These are phyloP conservation scores for Ernsta delagoae DNA, from an alignment of 2,888 invertebrate species.

Conservation along the genomic window DNA sequence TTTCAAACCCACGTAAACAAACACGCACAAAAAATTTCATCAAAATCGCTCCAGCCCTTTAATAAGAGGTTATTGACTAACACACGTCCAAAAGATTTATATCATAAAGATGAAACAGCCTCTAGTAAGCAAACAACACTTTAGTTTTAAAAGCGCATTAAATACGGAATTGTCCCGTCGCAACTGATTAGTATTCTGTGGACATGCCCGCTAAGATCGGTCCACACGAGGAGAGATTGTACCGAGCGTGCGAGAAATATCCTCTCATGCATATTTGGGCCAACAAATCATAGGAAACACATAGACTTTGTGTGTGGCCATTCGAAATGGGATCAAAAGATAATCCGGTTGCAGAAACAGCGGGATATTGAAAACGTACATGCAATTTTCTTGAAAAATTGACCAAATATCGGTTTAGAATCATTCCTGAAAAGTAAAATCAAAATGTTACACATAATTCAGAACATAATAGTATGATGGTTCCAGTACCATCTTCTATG, in stretches of 20 bases:
- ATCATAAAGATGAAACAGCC: too few species aligned
- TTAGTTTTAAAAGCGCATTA: constrained; percentile 7
- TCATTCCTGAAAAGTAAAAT: too few species aligned
- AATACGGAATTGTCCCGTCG: neutral
- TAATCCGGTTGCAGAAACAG: neutral
- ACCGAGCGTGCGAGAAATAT: neutral
- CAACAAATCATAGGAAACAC: constrained; percentile 1
- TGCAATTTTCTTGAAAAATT: neutral
- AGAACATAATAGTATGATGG: too few species aligned
- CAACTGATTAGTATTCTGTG: constrained; percentile 4
- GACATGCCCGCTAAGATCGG: constrained; percentile 1
- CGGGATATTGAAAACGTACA: neutral
- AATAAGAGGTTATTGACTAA: too few species aligned
- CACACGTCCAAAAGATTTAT: too few species aligned
- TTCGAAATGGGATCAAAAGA: neutral
- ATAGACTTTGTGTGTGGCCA: neutral
- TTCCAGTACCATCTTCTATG: too few species aligned
- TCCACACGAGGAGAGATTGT: neutral
- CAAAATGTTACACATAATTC: too few species aligned
- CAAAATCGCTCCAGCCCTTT: too few species aligned
- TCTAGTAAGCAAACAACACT: too few species aligned
- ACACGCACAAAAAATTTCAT: too few species aligned
- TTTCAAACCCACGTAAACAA: too few species aligned
- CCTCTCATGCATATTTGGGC: neutral
- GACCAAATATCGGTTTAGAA: too few species aligned